A percentile compares a stretch with the other conserved stretches of the same genome.
phyloP scores from a whole-genome alignment of 2,797 vertebrate species.

The Acanthornis magna region DNA sequence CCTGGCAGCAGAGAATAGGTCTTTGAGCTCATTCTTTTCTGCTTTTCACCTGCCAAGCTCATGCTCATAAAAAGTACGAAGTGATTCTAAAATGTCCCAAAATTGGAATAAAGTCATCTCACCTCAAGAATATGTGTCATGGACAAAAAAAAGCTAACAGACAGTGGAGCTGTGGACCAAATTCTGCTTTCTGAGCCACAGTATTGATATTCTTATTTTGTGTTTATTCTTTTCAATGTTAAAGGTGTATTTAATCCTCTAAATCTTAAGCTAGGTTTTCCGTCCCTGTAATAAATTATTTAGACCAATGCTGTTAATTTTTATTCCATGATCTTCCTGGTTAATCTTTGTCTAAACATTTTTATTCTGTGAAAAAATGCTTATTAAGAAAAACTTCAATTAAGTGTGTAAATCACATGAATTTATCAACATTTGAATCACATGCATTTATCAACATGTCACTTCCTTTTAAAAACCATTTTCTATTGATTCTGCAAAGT shows the following conservation, averaged over 20 bases:
- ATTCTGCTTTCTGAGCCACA: neutral
- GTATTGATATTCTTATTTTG: neutral
- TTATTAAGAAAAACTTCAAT: neutral
- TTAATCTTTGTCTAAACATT: neutral
- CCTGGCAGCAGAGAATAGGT: neutral
- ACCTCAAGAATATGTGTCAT: neutral
- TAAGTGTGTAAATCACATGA: neutral
- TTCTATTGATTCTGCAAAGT: neutral
- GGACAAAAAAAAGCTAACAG: neutral
- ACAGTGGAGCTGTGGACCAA: neutral
- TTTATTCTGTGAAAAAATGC: neutral
- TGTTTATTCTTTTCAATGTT: neutral
- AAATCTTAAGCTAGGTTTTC: neutral
- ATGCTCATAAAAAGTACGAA: neutral
- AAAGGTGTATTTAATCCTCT: neutral
- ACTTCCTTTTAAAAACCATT: neutral
- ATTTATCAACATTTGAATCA: neutral
- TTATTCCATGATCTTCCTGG: neutral
- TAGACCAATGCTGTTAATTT: neutral
- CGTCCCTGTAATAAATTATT: neutral
- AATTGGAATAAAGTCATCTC: neutral
- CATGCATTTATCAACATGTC: neutral
- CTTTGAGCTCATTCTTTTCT: slow-evolving; percentile 17
- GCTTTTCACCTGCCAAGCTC: neutral
- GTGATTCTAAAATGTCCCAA: neutral